Evolutionary conservation across 2,797 vertebrate species (phyloP), one percentile per base, ranked within the genome.

Genomic region (Neomorphus geoffroyi): DNA sequence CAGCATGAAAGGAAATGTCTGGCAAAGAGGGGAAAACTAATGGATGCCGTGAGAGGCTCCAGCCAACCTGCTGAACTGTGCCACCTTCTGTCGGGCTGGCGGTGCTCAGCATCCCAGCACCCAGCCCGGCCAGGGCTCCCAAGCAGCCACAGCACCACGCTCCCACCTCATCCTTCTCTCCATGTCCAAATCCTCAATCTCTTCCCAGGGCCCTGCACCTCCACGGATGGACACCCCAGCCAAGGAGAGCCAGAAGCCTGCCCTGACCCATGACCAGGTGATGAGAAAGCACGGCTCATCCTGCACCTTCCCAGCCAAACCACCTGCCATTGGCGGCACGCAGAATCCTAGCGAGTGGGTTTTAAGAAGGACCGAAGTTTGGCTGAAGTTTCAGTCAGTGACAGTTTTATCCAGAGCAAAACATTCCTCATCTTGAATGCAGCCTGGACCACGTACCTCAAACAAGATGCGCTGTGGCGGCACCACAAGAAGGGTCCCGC

Each of bases 1-100:
- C 78, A 66, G 80, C 58, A 27, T 91, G 65, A 96, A 97, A 96
- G 94, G 86, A 96, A 97, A 88, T 79, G 92, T 90, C 93, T 95
- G 90, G 91, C 43, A 5, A 79, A 74, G 87, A 80, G 32, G 73
- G 73, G 81, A 71, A 87, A 97, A 87, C 39, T 35, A 95, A 75
- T 33, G 19, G 19, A 92, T 43, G 83, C 84, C 26, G 48, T 74
- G 18, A 56, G 61, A 92, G 78, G 71, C 78, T 91, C 90, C 91
- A 79, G 90, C 54, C 95, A 87, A 94, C 95, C 64, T 70, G 72
- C 51, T 6, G 7, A 94, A 93, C 85, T 74, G 71, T 64, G 80
- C 86, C 57, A 86, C 85, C 93, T 95, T 93, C 80, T 80, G 53
- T 81, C 35, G 21, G 87, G 80, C 90, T 93, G 88, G 13, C 35